These are phyloP conservation scores for Brachionus paranguensis DNA, from an alignment of 1,140 invertebrate species.

Conservation along the genomic window DNA sequence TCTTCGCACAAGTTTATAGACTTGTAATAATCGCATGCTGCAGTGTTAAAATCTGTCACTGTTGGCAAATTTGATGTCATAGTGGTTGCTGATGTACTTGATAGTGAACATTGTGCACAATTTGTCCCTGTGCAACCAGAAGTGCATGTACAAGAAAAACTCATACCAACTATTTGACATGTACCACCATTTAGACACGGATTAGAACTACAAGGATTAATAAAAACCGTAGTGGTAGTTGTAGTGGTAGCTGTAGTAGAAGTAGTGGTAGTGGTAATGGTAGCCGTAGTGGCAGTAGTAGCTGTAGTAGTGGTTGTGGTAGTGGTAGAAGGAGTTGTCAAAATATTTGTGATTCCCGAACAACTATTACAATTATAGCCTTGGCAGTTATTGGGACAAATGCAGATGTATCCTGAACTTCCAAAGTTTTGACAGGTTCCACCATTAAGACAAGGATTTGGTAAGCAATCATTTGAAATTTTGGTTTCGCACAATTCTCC, in stretches of 20 bases:
- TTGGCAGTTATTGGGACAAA: constrained; percentile 9
- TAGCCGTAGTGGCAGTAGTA: not conserved
- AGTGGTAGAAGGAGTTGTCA: not conserved
- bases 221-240: not conserved
- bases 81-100: not conserved
- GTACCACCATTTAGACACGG: not conserved
- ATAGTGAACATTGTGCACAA: not conserved
- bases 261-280: not conserved
- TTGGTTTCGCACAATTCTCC: constrained; percentile 57
- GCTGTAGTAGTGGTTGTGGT: not conserved
- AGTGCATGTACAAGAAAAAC: not conserved
- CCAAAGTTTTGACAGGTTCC: constrained; percentile 31
- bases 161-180: not conserved
- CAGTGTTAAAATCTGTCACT: not conserved
- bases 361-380: constrained; percentile 7
- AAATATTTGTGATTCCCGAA: not conserved
- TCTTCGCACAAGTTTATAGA: not conserved
- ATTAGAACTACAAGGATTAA: not conserved
- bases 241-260: not conserved
- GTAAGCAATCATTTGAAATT: constrained; percentile 6
- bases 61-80: not conserved
- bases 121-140: not conserved
- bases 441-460: constrained; percentile 40
- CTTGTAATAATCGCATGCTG: not conserved
- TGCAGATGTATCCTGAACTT: not conserved